Evolutionary conservation across 1,140 invertebrate species (phyloP).

Genomic region (Zaprionus camerounensis): DNA sequence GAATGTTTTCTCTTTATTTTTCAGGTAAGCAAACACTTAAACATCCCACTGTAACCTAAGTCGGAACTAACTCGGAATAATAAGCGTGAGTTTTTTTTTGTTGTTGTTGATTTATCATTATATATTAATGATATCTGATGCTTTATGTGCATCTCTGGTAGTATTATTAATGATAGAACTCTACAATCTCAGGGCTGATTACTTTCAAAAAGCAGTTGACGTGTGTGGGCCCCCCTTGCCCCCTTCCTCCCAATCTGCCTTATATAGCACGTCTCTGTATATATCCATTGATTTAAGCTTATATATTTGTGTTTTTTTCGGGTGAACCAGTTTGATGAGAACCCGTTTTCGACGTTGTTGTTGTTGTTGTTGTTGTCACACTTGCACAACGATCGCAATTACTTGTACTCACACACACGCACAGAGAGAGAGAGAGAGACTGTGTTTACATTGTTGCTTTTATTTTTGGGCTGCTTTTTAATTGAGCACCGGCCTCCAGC

Average conservation of each 20-base stretch:
- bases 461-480: slow-evolving; percentile 58
- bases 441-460: slow-evolving; percentile 18
- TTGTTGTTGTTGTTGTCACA: slow-evolving; percentile 34
- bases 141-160: slow-evolving; percentile 23
- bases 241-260: neutral
- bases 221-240: neutral
- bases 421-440: neutral
- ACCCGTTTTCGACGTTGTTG: slow-evolving; percentile 54
- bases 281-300: slow-evolving; percentile 53
- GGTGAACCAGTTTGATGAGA: slow-evolving; percentile 72
- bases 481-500: slow-evolving; percentile 57
- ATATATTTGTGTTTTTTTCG: slow-evolving; percentile 21
- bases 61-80: slow-evolving; percentile 12
- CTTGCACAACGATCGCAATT: slow-evolving; percentile 50
- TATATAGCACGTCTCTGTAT: slow-evolving; percentile 20
- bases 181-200: slow-evolving; percentile 45
- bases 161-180: slow-evolving; percentile 49
- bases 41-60: neutral
- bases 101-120: neutral
- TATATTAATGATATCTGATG: slow-evolving; percentile 14
- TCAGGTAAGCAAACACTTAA: slow-evolving; percentile 24
- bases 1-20: slow-evolving; percentile 1
- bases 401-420: slow-evolving; percentile 11
- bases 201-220: slow-evolving; percentile 47
- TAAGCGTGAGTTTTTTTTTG: slow-evolving; percentile 13